Evolutionary conservation across 2,888 invertebrate genomes (phyloP).

Genomic region (Drosophila merina): DNA sequence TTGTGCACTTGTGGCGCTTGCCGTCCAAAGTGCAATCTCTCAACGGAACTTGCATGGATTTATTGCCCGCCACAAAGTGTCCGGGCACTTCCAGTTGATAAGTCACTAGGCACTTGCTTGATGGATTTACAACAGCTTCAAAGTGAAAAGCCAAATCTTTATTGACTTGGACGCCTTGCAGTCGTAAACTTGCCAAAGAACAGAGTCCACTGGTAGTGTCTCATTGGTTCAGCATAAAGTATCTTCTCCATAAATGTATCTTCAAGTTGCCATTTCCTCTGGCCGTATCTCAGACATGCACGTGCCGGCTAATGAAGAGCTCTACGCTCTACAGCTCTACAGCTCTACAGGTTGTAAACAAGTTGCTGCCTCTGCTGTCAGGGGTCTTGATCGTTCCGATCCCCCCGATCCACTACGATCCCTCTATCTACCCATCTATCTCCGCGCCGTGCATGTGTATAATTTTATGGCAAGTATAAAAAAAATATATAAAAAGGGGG

Average conservation of each 20-base stretch:
- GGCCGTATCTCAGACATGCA: slow-evolving; percentile 28
- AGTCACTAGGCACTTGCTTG: slow-evolving; percentile 3
- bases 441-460: slow-evolving; percentile 8
- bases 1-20: slow-evolving; percentile 73
- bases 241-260: slow-evolving; percentile 21
- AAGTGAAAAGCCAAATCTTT: slow-evolving; percentile 14
- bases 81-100: slow-evolving; percentile 16
- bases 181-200: slow-evolving; percentile 30
- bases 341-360: slow-evolving; percentile 44
- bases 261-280: slow-evolving; percentile 28
- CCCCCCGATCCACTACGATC: background rate
- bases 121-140: slow-evolving; percentile 11
- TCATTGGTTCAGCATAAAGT: slow-evolving; percentile 15
- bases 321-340: background rate
- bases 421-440: background rate
- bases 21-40: slow-evolving; percentile 65
- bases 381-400: background rate
- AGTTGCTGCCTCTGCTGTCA: slow-evolving; percentile 14
- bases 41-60: slow-evolving; percentile 29
- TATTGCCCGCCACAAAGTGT: slow-evolving; percentile 7
- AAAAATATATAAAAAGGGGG: slow-evolving; percentile 36
- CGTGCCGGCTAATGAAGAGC: slow-evolving; percentile 45
- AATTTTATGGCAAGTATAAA: slow-evolving; percentile 16
- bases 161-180: slow-evolving; percentile 17
- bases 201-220: background rate